These are phyloP conservation scores for Notodonta ziczac DNA, from an alignment of 2,888 invertebrate genomes.

Conservation along the genomic window DNA sequence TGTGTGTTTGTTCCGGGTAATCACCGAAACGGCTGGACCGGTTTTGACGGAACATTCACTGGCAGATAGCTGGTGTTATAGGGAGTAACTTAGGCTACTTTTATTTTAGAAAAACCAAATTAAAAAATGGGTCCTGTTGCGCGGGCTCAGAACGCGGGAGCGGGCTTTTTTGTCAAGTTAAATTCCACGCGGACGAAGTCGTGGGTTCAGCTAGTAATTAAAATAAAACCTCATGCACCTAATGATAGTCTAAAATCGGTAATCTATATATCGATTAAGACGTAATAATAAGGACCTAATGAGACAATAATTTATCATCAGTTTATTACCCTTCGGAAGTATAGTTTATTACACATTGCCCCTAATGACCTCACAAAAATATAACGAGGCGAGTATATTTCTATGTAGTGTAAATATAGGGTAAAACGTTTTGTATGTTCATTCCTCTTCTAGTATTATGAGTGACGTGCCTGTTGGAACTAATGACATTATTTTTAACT, in stretches of 20 bases:
- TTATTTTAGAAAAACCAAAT: too few species aligned
- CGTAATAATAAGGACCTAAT: background rate
- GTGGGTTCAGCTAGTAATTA: too few species aligned
- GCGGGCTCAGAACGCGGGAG: too few species aligned
- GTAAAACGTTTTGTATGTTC: slow-evolving; percentile 4
- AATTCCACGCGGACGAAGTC: too few species aligned
- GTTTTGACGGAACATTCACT: too few species aligned
- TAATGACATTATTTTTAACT: background rate
- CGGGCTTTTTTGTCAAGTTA: too few species aligned
- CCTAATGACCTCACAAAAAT: slow-evolving; percentile 10
- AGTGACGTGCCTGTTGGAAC: background rate
- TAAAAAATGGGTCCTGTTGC: too few species aligned
- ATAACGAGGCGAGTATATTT: background rate
- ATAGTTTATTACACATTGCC: slow-evolving; percentile 9
- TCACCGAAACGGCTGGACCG: too few species aligned
- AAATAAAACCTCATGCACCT: too few species aligned
- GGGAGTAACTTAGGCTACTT: too few species aligned
- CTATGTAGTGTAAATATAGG: background rate
- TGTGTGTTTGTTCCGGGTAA: too few species aligned
- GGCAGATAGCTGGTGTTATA: too few species aligned
- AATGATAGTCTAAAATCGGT: background rate
- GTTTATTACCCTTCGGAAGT: background rate
- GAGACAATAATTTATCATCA: background rate
- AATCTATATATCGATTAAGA: background rate
- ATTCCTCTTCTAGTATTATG: background rate